Percentiles rank a stretch among this genome's conserved stretches.
Evolutionary conservation across 2,888 invertebrate genomes (phyloP).

Genomic region (Drosophila rellima): DNA sequence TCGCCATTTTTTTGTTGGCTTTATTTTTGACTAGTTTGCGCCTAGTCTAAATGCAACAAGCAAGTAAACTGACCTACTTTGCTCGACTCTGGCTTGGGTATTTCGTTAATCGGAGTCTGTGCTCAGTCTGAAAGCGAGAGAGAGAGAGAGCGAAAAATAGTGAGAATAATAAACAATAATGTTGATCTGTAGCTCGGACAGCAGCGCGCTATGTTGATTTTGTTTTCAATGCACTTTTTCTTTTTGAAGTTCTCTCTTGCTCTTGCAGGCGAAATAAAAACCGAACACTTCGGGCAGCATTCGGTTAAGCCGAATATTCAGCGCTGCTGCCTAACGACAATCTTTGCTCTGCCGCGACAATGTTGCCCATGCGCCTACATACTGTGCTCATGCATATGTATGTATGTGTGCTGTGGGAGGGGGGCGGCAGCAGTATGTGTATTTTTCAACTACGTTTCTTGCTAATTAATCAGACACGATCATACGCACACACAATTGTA

Average conservation of each 20-base stretch:
- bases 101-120: conserved; percentile 39
- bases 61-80: conserved; percentile 73
- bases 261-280: background rate
- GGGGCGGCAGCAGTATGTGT: conserved; percentile 26
- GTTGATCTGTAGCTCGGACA: conserved; percentile 19
- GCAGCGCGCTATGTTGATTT: conserved; percentile 16
- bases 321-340: conserved; percentile 24
- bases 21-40: conserved; percentile 41
- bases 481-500: background rate
- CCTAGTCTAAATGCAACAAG: conserved; percentile 30
- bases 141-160: conserved; percentile 12
- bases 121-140: conserved; percentile 28
- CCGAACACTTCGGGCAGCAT: conserved; percentile 8
- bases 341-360: conserved; percentile 25
- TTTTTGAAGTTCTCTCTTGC: conserved; percentile 1
- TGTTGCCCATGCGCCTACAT: conserved; percentile 30
- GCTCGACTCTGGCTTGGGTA: conserved; percentile 42
- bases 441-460: conserved; percentile 25
- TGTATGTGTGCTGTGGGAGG: background rate
- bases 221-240: conserved; percentile 27
- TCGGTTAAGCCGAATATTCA: conserved; percentile 17
- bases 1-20: conserved; percentile 8
- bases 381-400: background rate
- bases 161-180: conserved; percentile 5
- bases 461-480: conserved; percentile 67